Conservation (phyloP, 1,140 invertebrate genomes). For the Latrodectus geometricus region DNA sequence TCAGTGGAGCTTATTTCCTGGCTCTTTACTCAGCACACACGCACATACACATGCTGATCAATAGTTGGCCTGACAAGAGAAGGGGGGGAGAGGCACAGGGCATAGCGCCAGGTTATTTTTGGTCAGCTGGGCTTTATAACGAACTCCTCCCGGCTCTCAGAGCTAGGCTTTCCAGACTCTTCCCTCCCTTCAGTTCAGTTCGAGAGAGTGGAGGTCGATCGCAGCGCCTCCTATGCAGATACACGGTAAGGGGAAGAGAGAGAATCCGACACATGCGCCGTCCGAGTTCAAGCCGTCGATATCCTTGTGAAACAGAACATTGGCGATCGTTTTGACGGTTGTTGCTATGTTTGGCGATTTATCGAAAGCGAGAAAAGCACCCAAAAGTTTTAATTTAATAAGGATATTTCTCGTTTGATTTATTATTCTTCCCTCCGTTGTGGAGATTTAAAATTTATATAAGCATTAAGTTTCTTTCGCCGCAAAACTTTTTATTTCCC, state of each 20-base stretch:
- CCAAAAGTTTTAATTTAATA: conserved; percentile 3
- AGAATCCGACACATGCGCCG: conserved; percentile 38
- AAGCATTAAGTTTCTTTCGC: background rate
- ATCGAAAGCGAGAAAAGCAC: background rate
- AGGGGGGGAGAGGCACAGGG: conserved; percentile 20
- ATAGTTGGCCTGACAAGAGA: conserved; percentile 47
- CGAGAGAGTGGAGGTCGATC: conserved; percentile 10
- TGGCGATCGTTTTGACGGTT: conserved; percentile 8
- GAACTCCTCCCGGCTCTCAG: conserved; percentile 44
- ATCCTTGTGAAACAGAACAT: background rate
- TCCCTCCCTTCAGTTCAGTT: conserved; percentile 46
- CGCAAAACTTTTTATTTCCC: background rate
- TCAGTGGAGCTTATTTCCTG: conserved; percentile 61
- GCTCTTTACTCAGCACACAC: conserved; percentile 38
- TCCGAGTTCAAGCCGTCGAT: conserved; percentile 1
- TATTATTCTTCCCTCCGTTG: background rate
- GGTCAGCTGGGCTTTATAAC: conserved; percentile 61
- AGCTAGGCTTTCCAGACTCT: background rate
- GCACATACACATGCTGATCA: conserved; percentile 46
- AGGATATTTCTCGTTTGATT: background rate
- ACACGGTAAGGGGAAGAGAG: background rate
- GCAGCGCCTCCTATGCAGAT: conserved; percentile 49
- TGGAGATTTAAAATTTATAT: background rate
- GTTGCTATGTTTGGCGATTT: conserved; percentile 14
- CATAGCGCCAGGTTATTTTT: conserved; percentile 61